These are phyloP conservation scores for Mythimna albipuncta DNA, from an alignment of 2,888 invertebrate species.

Conservation along the genomic window DNA sequence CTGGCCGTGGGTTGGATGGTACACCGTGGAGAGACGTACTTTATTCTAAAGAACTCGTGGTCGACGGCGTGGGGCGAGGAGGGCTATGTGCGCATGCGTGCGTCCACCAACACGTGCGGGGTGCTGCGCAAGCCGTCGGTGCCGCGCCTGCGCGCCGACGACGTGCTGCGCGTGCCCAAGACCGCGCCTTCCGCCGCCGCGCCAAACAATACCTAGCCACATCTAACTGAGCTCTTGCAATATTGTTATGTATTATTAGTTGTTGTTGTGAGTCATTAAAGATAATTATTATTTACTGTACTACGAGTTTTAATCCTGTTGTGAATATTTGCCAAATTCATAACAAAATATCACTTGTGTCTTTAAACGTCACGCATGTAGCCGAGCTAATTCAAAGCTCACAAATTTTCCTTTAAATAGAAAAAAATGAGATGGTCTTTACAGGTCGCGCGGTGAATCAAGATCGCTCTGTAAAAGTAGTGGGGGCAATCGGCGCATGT, in stretches of 20 bases:
- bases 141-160: slow-evolving; percentile 70
- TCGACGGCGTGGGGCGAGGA: slow-evolving; percentile 78
- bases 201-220: slow-evolving; percentile 1
- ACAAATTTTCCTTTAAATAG: too few relatives aligned
- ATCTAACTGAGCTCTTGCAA: neutral
- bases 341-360: neutral
- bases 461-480: too few relatives aligned
- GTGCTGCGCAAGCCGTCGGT: slow-evolving; percentile 78
- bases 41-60: slow-evolving; percentile 86
- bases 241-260: slow-evolving; percentile 29
- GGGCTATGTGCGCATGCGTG: slow-evolving; percentile 80
- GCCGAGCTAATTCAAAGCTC: neutral
- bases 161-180: slow-evolving; percentile 70
- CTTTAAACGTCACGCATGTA: neutral
- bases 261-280: slow-evolving; percentile 47
- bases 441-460: too few relatives aligned
- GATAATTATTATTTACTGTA: slow-evolving; percentile 4
- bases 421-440: too few relatives aligned
- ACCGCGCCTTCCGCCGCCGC: slow-evolving; percentile 38
- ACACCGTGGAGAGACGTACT: slow-evolving; percentile 75
- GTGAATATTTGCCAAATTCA: neutral
- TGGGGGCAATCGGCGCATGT: too few relatives aligned
- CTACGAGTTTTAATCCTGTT: neutral
- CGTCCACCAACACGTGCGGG: slow-evolving; percentile 81
- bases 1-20: slow-evolving; percentile 84